Evolutionary conservation across 2,113 vertebrate species (phyloP), one percentile per base, ranked within the genome.

Genomic region (Microcebus murinus): DNA sequence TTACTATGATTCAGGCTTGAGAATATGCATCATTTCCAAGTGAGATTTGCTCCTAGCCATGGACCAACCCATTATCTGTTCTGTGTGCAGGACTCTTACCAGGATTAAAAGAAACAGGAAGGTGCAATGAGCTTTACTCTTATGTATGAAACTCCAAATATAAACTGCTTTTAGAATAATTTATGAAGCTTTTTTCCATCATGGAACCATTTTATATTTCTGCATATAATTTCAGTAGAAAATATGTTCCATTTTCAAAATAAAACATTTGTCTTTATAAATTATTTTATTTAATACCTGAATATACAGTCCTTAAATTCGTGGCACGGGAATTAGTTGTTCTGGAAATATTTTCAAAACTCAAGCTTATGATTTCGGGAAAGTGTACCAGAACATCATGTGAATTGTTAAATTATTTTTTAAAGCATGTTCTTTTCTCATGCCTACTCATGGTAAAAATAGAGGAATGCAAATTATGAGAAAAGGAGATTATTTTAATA

Each of bases 21-120:
- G 91, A 97, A 87, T 70, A 88, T 96, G 87, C 39, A 93, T 91
- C 48, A 1, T 97, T 98, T 97, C 98, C 92, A 93, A 88, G 87
- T 84, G 79, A 79, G 39, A 12, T 1, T n/a, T 86, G 73, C 63
- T 96, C 71, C 73, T 88, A 96, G 88, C 77, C 63, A 57, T 27
- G 65, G 87, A n/a, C 0, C 74, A 97, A 55, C 79, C 65, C 76
- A 86, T 94, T 94, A 52, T 20, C 90, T 97, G 88, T 29, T 65
- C 71, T 93, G 70, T 92, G 92, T 88, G 94, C 34, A 57, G 68
- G n/a, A 92, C 71, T 96, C 87, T 45, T 93, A 82, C 42, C 83
- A 85, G 70, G 95, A 84, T 0, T 8, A 94, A 52, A 86, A 90
- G 52, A 57, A 83, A 79, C 13, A 42, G 18, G 77, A 68, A 85